phyloP scores from a whole-genome alignment of 2,113 vertebrate genomes.

The Cinclus mexicanus region DNA sequence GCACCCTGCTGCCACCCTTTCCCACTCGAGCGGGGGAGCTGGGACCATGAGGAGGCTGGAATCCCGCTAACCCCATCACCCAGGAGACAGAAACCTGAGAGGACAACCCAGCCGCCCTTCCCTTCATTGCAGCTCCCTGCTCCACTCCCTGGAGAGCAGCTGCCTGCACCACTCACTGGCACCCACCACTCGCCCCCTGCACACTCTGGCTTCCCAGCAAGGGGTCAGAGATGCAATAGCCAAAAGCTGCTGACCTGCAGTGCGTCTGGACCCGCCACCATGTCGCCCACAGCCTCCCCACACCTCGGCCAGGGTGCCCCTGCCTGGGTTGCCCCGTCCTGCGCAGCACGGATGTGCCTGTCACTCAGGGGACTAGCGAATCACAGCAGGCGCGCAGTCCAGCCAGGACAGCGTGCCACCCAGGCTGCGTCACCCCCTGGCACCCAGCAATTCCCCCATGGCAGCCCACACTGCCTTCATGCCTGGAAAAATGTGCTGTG shows the following conservation, averaged over 20 bases:
- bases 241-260: not conserved
- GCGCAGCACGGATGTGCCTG: not conserved
- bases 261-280: rapidly evolving
- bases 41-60: not conserved
- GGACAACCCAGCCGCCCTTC: not conserved
- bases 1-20: not conserved
- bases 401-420: conserved; percentile 1
- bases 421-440: conserved; percentile 11
- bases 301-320: not conserved
- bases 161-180: rapidly evolving
- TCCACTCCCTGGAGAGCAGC: not conserved
- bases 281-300: rapidly evolving
- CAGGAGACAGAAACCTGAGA: conserved; percentile 31
- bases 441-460: not conserved
- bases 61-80: not conserved
- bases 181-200: not conserved
- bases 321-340: not conserved
- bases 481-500: not conserved
- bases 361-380: not conserved
- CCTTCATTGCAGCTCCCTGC: rapidly evolving
- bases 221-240: not conserved
- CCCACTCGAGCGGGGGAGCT: rapidly evolving
- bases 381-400: not conserved
- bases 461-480: not conserved
- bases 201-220: not conserved